A percentile compares a stretch with the other conserved stretches of the same genome.
These are phyloP conservation scores for Varanus salvator DNA, from an alignment of 2,113 vertebrate genomes.

Conservation along the genomic window DNA sequence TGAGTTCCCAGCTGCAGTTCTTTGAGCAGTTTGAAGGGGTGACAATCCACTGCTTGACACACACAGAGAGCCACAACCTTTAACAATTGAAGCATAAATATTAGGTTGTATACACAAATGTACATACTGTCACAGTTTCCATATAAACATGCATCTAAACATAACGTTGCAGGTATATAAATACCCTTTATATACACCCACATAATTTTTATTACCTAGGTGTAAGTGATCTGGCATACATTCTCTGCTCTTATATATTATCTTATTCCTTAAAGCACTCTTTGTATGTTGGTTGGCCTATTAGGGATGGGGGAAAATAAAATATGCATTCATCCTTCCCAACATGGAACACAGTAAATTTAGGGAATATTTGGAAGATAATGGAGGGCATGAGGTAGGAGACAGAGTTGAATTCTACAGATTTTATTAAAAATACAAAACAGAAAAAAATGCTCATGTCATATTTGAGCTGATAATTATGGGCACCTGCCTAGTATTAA, in stretches of 20 bases:
- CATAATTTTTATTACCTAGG: too few relatives aligned
- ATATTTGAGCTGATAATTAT: neutral
- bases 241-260: neutral
- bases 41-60: constrained; percentile 71
- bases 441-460: neutral
- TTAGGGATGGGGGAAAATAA: neutral
- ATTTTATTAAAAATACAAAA: neutral
- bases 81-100: constrained; percentile 44
- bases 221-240: too few relatives aligned
- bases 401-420: neutral
- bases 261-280: neutral
- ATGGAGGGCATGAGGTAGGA: neutral
- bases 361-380: neutral
- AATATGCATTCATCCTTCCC: neutral
- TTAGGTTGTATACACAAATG: neutral
- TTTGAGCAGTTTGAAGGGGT: constrained; percentile 50
- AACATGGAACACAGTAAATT: neutral
- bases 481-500: neutral
- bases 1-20: constrained; percentile 76
- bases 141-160: neutral
- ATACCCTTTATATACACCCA: too few relatives aligned
- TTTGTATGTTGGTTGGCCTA: neutral
- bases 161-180: neutral
- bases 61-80: constrained; percentile 91
- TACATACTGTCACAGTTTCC: neutral